Evolutionary conservation across 2,113 vertebrate species (phyloP).

Genomic region (Myotis brandtii): DNA sequence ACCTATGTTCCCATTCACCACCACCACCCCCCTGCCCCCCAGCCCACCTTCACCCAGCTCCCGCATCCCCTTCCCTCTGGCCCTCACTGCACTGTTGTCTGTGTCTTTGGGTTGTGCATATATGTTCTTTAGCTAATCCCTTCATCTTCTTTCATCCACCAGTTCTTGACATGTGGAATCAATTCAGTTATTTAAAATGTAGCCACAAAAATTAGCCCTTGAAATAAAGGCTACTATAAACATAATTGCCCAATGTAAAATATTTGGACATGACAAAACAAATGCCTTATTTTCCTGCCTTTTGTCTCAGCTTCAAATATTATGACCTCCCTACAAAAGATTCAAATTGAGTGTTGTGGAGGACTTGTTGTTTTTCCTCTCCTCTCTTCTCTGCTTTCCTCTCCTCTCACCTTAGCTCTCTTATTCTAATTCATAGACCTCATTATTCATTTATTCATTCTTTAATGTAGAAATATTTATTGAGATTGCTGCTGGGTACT

Average conservation of each 20-base stretch:
- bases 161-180: conserved; percentile 15
- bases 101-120: too few species aligned
- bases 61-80: too few species aligned
- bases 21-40: fast-evolving
- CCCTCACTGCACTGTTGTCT: too few species aligned
- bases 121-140: too few species aligned
- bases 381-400: not conserved
- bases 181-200: conserved; percentile 63
- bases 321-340: not conserved
- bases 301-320: not conserved
- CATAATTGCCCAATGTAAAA: conserved; percentile 15
- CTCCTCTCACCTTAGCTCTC: not conserved
- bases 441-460: not conserved
- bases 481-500: not conserved
- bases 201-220: not conserved
- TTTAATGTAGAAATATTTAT: conserved; percentile 25
- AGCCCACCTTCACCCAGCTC: too few species aligned
- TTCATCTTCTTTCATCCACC: not conserved
- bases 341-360: not conserved
- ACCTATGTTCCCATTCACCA: too few species aligned
- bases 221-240: not conserved
- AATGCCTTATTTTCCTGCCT: not conserved
- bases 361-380: not conserved
- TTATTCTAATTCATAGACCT: not conserved
- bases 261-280: not conserved